phyloP scores from a whole-genome alignment of 2,797 vertebrate genomes.

The Gobio occitaniae region DNA sequence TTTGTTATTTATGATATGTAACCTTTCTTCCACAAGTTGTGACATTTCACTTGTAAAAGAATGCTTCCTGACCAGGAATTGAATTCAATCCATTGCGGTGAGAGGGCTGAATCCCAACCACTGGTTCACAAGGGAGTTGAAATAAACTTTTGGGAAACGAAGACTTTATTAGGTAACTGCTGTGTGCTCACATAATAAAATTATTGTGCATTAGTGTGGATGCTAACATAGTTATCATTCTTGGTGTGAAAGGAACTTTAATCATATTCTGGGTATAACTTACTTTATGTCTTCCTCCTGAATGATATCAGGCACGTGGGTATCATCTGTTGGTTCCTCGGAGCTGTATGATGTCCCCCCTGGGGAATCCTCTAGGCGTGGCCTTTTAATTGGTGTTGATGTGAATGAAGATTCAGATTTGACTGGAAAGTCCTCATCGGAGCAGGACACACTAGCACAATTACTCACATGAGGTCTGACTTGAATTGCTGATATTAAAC shows the following conservation, averaged over 20 bases:
- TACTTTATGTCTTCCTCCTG: constrained; percentile 40
- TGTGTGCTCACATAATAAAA: not conserved
- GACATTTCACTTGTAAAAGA: not conserved
- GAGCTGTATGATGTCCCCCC: not conserved
- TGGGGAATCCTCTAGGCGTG: constrained; percentile 20
- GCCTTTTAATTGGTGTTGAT: constrained; percentile 24
- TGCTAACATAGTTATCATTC: no score
- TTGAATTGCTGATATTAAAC: constrained; percentile 39
- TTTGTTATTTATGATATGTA: not conserved
- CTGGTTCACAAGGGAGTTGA: constrained; percentile 1
- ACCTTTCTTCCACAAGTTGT: not conserved
- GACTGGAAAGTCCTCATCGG: not conserved
- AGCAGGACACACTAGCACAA: constrained; percentile 23
- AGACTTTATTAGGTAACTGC: not conserved
- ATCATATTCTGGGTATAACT: not conserved
- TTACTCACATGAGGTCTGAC: constrained; percentile 18
- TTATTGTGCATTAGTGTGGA: not conserved
- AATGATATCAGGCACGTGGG: constrained; percentile 1
- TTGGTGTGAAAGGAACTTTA: not conserved
- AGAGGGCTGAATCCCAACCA: constrained; percentile 16
- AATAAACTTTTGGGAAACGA: not conserved
- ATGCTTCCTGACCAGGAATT: constrained; percentile 52
- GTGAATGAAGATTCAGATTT: constrained; percentile 16
- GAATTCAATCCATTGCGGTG: constrained; percentile 47
- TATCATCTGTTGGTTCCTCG: constrained; percentile 23